Conservation (phyloP, 2,888 invertebrate genomes). For the Eledona agricola region DNA sequence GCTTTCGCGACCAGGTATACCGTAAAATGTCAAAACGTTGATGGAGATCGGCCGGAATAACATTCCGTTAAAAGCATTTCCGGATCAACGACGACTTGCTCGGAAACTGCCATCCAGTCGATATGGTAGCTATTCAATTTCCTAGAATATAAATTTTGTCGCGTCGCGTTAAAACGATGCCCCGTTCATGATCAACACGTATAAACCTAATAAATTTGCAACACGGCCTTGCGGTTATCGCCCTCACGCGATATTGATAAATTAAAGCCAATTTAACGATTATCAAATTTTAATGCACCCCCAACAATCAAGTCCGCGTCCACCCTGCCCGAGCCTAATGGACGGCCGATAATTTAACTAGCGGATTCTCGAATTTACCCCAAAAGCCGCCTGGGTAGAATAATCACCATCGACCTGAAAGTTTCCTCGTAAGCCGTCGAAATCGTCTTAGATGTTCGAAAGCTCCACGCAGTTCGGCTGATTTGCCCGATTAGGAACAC, state of each 20-base stretch:
- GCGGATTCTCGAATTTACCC: constrained; percentile 13
- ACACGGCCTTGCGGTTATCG: constrained; percentile 31
- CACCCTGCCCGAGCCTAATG: constrained; percentile 17
- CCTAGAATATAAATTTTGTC: constrained; percentile 54
- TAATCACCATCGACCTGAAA: constrained; percentile 28
- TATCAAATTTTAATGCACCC: constrained; percentile 30
- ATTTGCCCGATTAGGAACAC: constrained; percentile 20
- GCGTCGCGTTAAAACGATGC: constrained; percentile 48
- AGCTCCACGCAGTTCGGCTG: constrained; percentile 9
- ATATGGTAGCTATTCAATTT: constrained; percentile 56
- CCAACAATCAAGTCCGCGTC: constrained; percentile 14
- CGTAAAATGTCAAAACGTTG: constrained; percentile 59
- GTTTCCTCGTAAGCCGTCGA: constrained; percentile 19
- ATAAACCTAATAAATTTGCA: constrained; percentile 37
- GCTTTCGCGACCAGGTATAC: constrained; percentile 40
- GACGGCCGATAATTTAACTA: constrained; percentile 29
- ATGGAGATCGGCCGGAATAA: constrained; percentile 58
- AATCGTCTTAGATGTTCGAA: constrained; percentile 27
- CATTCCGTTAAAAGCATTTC: constrained; percentile 60
- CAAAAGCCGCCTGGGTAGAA: constrained; percentile 17
- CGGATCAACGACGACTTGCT: constrained; percentile 53
- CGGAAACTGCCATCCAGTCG: constrained; percentile 50
- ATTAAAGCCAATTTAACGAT: constrained; percentile 28
- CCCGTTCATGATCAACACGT: constrained; percentile 41
- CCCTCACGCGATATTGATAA: constrained; percentile 22